Conservation (phyloP, 2,113 vertebrate genomes). For the Seriola quinqueradiata region DNA sequence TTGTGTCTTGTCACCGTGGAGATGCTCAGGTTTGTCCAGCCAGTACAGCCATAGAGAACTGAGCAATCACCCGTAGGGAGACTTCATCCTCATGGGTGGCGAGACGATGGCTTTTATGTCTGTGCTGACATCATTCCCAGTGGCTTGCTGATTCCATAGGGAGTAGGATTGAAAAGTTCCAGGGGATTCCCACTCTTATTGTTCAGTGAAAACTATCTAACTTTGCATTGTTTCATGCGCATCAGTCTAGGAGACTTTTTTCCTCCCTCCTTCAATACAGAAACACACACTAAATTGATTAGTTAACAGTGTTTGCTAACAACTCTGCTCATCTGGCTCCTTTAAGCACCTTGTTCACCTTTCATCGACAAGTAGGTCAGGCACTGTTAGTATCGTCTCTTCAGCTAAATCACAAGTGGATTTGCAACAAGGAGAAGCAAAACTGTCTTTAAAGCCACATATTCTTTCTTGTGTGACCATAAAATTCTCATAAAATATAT, state of each 20-base stretch:
- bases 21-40: slow-evolving; percentile 41
- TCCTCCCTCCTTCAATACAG: background rate
- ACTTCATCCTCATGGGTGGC: slow-evolving; percentile 20
- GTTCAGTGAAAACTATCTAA: slow-evolving; percentile 19
- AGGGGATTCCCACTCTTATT: slow-evolving; percentile 40
- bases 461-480: background rate
- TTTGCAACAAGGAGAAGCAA: background rate
- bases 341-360: slow-evolving; percentile 19
- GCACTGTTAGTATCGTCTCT: background rate
- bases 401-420: background rate
- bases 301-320: slow-evolving; percentile 38
- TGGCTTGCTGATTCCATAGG: background rate
- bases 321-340: slow-evolving; percentile 17
- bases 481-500: background rate
- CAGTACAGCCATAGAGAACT: slow-evolving; percentile 5
- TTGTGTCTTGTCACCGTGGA: slow-evolving; percentile 34
- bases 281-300: slow-evolving; percentile 2
- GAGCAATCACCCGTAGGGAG: background rate
- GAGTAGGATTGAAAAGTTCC: background rate
- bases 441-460: background rate
- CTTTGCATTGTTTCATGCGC: background rate
- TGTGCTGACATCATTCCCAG: background rate
- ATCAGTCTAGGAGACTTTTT: background rate
- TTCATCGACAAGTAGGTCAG: slow-evolving; percentile 19
- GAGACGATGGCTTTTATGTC: slow-evolving; percentile 20